Conservation (phyloP, 2,888 invertebrate genomes). For the Heliconius ismenius region DNA sequence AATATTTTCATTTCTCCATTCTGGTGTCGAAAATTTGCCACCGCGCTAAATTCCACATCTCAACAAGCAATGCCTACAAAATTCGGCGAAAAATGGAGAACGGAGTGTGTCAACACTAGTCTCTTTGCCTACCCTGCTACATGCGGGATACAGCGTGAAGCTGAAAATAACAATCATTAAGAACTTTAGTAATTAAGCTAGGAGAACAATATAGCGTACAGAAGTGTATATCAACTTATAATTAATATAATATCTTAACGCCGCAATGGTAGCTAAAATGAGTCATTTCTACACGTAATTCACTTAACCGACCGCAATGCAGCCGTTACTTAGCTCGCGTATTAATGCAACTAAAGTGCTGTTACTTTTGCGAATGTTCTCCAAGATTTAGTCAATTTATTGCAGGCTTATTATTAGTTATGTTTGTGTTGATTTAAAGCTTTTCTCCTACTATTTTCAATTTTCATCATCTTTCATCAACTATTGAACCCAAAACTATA, state of each 20-base stretch:
- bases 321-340: conserved; percentile 26
- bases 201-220: not conserved
- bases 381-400: conserved; percentile 34
- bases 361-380: conserved; percentile 28
- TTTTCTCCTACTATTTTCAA: not conserved
- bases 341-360: conserved; percentile 35
- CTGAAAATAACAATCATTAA: not conserved
- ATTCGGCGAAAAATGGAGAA: too few relatives aligned
- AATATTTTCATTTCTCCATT: too few relatives aligned
- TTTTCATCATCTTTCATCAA: not conserved
- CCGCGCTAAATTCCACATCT: too few relatives aligned
- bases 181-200: not conserved
- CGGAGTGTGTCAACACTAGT: too few relatives aligned
- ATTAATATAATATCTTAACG: conserved; percentile 15
- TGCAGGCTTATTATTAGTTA: not conserved
- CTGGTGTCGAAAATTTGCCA: too few relatives aligned
- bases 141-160: too few relatives aligned
- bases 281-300: conserved; percentile 31
- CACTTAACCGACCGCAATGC: conserved; percentile 32
- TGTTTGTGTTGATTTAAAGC: not conserved
- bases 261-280: conserved; percentile 7
- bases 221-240: not conserved
- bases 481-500: too few relatives aligned
- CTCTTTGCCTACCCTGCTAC: too few relatives aligned
- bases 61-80: too few relatives aligned